Conservation (phyloP, 2,113 vertebrate species). For the Scophthalmus maximus region DNA sequence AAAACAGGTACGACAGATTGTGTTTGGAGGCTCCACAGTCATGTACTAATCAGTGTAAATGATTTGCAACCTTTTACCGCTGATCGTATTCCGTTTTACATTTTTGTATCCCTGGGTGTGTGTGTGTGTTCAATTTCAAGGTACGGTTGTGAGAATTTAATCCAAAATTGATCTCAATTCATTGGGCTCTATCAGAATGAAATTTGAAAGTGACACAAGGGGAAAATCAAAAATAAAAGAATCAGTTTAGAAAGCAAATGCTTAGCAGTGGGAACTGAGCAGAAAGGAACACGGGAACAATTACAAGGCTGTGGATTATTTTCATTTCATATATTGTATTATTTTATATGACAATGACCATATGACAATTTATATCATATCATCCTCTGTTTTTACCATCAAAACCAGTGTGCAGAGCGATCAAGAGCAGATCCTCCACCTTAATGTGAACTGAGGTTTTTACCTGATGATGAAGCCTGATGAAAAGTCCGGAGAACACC, state of each 20-base stretch:
- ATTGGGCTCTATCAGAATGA: conserved; percentile 35
- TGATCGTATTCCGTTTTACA: conserved; percentile 11
- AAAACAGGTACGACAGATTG: conserved; percentile 21
- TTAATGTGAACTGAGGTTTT: too few relatives aligned
- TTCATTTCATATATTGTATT: neutral
- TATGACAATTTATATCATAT: too few relatives aligned
- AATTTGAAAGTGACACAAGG: conserved; percentile 30
- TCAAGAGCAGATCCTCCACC: too few relatives aligned
- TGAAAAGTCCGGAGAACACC: too few relatives aligned
- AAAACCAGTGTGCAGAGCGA: too few relatives aligned
- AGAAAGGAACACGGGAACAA: neutral
- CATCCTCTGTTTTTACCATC: too few relatives aligned
- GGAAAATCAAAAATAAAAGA: conserved; percentile 8
- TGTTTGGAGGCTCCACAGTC: conserved; percentile 4
- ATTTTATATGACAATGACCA: neutral
- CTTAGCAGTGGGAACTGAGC: neutral
- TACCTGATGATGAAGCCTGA: too few relatives aligned
- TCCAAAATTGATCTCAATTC: conserved; percentile 41
- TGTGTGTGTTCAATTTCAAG: conserved; percentile 32
- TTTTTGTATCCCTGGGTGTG: conserved; percentile 16
- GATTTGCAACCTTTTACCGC: conserved; percentile 24
- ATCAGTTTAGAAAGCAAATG: neutral
- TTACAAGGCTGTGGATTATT: neutral
- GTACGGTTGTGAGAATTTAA: conserved; percentile 34
- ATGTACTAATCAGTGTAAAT: conserved; percentile 34